A percentile compares a stretch with the other conserved stretches of the same genome.
These are phyloP conservation scores for Scaptomyza graminum DNA, from an alignment of 1,140 invertebrate species.

Conservation along the genomic window DNA sequence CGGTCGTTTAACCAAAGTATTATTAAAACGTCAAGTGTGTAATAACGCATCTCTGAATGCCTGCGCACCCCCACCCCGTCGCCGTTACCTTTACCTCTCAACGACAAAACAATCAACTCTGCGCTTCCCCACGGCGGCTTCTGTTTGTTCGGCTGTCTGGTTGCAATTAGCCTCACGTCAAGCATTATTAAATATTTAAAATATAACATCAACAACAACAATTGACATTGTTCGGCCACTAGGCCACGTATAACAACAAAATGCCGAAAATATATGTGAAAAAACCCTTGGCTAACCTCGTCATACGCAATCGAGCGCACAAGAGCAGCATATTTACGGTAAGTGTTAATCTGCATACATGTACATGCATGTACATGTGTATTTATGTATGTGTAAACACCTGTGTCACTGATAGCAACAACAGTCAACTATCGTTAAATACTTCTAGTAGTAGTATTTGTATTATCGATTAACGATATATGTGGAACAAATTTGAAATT, in stretches of 20 bases:
- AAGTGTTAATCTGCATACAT: conserved; percentile 68
- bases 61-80: background rate
- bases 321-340: conserved; percentile 90
- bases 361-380: background rate
- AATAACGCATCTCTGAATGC: conserved; percentile 23
- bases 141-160: conserved; percentile 5
- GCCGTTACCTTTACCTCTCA: background rate
- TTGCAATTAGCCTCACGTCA: background rate
- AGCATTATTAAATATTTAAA: background rate
- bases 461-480: background rate
- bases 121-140: conserved; percentile 10
- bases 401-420: conserved; percentile 37
- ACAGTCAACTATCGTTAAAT: conserved; percentile 4
- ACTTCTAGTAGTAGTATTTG: background rate
- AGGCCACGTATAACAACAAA: conserved; percentile 54
- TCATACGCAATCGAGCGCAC: conserved; percentile 89
- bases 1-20: conserved; percentile 35
- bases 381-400: conserved; percentile 17
- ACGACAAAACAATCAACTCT: too few species aligned
- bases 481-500: too few species aligned
- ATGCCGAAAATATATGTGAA: conserved; percentile 84
- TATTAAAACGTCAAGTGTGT: conserved; percentile 34
- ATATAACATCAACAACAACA: background rate
- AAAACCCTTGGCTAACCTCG: conserved; percentile 86
- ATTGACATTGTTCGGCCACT: conserved; percentile 17